Evolutionary conservation across 92 coral and sea anemone species (phyloP), one percentile per base, ranked within the genome.

Genomic region (Virgularia gustaviana): DNA sequence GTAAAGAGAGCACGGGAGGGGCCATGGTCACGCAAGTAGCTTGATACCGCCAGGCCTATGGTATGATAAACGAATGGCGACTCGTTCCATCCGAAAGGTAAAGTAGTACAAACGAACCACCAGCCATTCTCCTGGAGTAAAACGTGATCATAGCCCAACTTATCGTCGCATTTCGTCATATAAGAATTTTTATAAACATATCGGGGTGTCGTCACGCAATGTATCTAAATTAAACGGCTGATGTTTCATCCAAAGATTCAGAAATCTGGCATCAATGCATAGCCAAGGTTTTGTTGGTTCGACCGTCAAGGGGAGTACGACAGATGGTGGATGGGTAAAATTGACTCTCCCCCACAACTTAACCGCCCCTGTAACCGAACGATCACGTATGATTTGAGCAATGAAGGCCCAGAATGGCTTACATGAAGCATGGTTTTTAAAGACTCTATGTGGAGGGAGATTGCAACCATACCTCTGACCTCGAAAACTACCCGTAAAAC

Each of bases 221-320:
- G 41, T 65, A 36, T 65, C 72, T 43, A 65, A 37, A 4, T 30
- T 65, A 23, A 65, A 65, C 5, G 80, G 76, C 11, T 29, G 24
- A 20, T 75, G 57, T 18, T 27, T 61, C 73, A 75, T 57, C 80
- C 80, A 62, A 8, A 36, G 16, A 32, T 75, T 75, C n/a, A 75
- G 13, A 29, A 75, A 75, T 31, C 80, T 37, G 27, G 75, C 80
- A 62, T 75, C 80, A 8, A 36, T 19, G 31, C 80, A 75, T 3
- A 60, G 35, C 8, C 73, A 56, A 15, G 78, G 78, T 29, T 73
- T 73, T n/a, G 71, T 8, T 1, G 80, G 80, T 49, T 75, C 80
- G 11, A 75, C 73, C 2, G 71, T 73, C 20, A 61, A 25, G 12
- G 59, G 79, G 18, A 74, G 72, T 12, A 60, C 73, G 10, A 74